A percentile compares a stretch with the other conserved stretches of the same genome.
These are phyloP conservation scores for Tipula vernalis DNA, from an alignment of 2,888 invertebrate genomes.

Conservation along the genomic window DNA sequence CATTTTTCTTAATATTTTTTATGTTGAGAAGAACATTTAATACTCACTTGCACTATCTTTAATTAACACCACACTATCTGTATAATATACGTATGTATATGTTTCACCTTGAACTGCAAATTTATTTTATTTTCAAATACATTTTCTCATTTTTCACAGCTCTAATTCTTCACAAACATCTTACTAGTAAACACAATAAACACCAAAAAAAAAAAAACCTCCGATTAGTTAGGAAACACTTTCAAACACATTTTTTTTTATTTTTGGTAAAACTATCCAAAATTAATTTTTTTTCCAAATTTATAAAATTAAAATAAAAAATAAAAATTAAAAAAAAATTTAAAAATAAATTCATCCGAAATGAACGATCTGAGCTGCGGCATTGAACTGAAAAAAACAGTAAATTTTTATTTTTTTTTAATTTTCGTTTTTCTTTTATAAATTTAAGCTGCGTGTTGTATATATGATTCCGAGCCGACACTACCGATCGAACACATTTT, in stretches of 20 bases:
- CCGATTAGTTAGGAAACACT: neutral
- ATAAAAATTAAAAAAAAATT: neutral
- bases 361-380: neutral
- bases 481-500: neutral
- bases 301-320: neutral
- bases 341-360: neutral
- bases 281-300: neutral
- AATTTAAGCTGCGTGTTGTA: neutral
- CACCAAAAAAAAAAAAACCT: neutral
- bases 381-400: neutral
- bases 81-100: neutral
- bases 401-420: neutral
- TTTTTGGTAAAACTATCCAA: neutral
- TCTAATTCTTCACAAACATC: neutral
- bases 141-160: neutral
- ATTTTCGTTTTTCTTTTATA: constrained; percentile 4
- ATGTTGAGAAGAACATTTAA: too few relatives aligned
- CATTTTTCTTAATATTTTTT: neutral
- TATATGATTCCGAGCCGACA: neutral
- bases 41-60: too few relatives aligned
- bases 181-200: neutral
- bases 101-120: neutral
- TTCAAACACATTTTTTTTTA: neutral
- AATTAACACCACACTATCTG: too few relatives aligned
- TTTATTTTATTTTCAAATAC: neutral